Evolutionary conservation across 2,888 invertebrate genomes (phyloP), one percentile per base, ranked within the genome.

Genomic region (Drymonia ruficornis): DNA sequence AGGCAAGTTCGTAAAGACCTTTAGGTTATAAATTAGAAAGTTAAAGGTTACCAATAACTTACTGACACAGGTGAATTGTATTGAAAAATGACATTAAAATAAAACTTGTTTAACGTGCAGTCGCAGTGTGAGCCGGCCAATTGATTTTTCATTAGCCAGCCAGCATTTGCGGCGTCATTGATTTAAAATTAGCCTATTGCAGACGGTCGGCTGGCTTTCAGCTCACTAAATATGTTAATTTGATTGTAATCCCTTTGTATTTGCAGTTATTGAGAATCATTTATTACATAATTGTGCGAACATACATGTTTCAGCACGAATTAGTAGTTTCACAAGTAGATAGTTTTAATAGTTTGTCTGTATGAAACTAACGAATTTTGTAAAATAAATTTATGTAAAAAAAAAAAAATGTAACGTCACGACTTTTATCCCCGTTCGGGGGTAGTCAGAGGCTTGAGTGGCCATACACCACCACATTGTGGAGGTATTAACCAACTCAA

Each of bases 121-220:
- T 43, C 19, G 13, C 43, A 19, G 5, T 19, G 43, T 19, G 42
- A 42, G 16, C 3, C 36, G 45, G 18, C 49, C 29, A 43, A 59
- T 65, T 42, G 47, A 63, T 60, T 60, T 52, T 59, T 60, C 50
- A 52, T 49, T 46, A 43, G 38, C 31, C 38, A 49, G 28, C 23
- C 46, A 50, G 12, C 36, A 54, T 42, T 49, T 29, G 46, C 49
- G 52, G 57, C 53, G 52, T 43, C 43, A 43, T n/a, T 40, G 36
- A 55, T 53, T 64, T 55, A 58, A 64, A 67, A 53, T 60, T 67
- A 46, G 4, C 43, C 43, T 9, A 19, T 43, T 19, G 23, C 43
- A 23, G 16, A 3, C 42, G 18, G 42, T 11, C 16, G 42, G 9
- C 42, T 42, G 11, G 42, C 15, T 38, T 6, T 15, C n/a, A 38